These are phyloP conservation scores for Pollenia labialis DNA, from an alignment of 2,888 invertebrate species.

Conservation along the genomic window DNA sequence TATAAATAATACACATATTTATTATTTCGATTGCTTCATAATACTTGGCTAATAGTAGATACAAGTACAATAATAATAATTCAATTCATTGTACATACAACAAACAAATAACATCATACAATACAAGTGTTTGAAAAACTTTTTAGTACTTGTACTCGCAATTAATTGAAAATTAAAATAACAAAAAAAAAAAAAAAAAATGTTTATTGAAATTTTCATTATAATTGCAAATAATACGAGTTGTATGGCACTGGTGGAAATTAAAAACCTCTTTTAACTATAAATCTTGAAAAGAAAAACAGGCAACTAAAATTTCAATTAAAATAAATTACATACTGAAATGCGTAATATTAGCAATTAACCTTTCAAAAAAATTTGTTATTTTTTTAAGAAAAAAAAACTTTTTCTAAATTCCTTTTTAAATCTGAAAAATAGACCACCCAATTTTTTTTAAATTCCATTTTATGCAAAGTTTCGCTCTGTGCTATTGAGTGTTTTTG, in stretches of 20 bases:
- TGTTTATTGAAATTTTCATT: slow-evolving; percentile 64
- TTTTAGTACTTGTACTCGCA: slow-evolving; percentile 73
- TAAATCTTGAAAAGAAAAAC: slow-evolving; percentile 42
- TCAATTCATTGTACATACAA: slow-evolving; percentile 53
- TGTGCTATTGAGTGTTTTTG: slow-evolving; percentile 30
- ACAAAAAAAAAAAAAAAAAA: slow-evolving; percentile 65
- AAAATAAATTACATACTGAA: slow-evolving; percentile 50
- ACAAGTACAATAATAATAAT: slow-evolving; percentile 63
- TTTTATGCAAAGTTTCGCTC: slow-evolving; percentile 26
- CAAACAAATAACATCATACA: slow-evolving; percentile 40
- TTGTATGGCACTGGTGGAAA: slow-evolving; percentile 25
- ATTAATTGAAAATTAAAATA: slow-evolving; percentile 77
- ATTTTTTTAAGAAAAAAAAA: background rate
- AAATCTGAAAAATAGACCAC: slow-evolving; percentile 37
- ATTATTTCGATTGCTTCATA: slow-evolving; percentile 72
- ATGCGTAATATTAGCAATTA: slow-evolving; percentile 23
- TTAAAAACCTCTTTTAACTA: slow-evolving; percentile 46
- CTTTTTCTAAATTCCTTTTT: background rate
- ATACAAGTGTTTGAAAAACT: slow-evolving; percentile 67
- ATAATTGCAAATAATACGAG: slow-evolving; percentile 61
- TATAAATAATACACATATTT: slow-evolving; percentile 61
- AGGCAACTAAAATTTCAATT: slow-evolving; percentile 52
- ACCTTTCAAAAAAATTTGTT: background rate
- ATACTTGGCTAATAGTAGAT: slow-evolving; percentile 69
- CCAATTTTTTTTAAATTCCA: slow-evolving; percentile 13